phyloP scores from a whole-genome alignment of 2,888 invertebrate species.

The Acronicta alni region DNA sequence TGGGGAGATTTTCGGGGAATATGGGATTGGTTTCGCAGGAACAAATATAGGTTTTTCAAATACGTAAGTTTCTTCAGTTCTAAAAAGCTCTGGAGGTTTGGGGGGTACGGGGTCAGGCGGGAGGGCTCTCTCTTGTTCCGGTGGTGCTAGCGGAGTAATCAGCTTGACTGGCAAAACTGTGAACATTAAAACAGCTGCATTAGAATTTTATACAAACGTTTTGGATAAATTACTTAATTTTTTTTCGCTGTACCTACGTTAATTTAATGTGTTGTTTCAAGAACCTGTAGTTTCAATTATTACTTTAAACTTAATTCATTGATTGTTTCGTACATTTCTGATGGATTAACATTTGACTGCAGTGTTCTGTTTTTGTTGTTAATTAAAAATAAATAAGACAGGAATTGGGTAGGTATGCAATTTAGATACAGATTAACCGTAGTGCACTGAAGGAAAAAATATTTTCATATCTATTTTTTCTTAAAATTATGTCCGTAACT shows the following conservation, averaged over 20 bases:
- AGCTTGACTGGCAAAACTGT: constrained; percentile 48
- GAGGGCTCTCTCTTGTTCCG: constrained; percentile 64
- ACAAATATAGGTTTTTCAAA: constrained; percentile 75
- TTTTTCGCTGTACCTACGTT: no score
- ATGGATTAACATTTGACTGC: background rate
- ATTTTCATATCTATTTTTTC: background rate
- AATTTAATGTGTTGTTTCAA: constrained; percentile 35
- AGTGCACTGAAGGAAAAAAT: background rate
- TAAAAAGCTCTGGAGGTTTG: constrained; percentile 71
- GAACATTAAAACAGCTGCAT: constrained; percentile 22
- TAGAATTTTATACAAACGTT: background rate
- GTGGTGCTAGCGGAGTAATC: constrained; percentile 46
- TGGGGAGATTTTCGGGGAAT: constrained; percentile 84
- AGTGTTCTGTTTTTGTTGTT: background rate
- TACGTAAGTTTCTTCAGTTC: constrained; percentile 60
- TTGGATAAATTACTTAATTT: no score
- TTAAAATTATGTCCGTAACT: no score
- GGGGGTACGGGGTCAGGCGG: constrained; percentile 64
- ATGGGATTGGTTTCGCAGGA: constrained; percentile 74
- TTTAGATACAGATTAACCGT: background rate
- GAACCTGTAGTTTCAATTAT: constrained; percentile 16
- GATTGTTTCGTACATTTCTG: constrained; percentile 22
- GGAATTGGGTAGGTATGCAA: background rate
- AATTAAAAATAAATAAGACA: background rate
- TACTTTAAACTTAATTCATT: constrained; percentile 28